Evolutionary conservation across 1,140 invertebrate species (phyloP).

Genomic region (Geopemphigus sp.): DNA sequence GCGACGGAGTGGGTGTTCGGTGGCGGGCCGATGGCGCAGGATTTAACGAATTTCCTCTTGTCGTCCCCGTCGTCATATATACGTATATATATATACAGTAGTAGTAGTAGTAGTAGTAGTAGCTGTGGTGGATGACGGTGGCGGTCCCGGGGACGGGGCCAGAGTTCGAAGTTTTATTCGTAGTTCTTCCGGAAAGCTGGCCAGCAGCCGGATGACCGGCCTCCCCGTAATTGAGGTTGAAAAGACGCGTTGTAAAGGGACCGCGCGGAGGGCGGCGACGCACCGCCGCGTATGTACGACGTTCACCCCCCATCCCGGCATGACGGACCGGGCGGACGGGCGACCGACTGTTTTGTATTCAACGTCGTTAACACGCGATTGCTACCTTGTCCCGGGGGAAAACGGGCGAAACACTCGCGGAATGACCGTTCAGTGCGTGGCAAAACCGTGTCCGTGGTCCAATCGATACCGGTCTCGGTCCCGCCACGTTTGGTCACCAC

Average conservation of each 20-base stretch:
- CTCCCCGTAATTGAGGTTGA: constrained; percentile 40
- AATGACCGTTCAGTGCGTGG: constrained; percentile 31
- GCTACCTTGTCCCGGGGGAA: constrained; percentile 4
- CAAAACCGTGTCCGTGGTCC: neutral
- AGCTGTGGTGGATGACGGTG: neutral
- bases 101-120: neutral
- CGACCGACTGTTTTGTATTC: constrained; percentile 38
- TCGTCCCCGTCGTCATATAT: too few species aligned
- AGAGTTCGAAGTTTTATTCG: constrained; percentile 47
- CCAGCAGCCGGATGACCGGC: neutral
- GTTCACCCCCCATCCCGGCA: neutral
- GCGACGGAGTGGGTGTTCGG: neutral
- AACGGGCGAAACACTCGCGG: neutral
- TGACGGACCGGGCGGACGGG: neutral
- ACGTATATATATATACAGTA: neutral
- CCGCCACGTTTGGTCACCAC: neutral
- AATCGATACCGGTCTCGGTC: neutral
- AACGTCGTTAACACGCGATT: constrained; percentile 42
- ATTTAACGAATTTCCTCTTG: constrained; percentile 43
- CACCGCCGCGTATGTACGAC: neutral
- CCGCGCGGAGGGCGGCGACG: neutral
- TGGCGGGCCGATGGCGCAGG: neutral
- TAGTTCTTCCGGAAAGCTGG: constrained; percentile 36
- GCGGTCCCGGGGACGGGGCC: neutral
- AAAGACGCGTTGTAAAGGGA: constrained; percentile 41